Evolutionary conservation across 2,888 invertebrate genomes (phyloP), one percentile per base, ranked within the genome.

Genomic region (Diabrotica balteata): DNA sequence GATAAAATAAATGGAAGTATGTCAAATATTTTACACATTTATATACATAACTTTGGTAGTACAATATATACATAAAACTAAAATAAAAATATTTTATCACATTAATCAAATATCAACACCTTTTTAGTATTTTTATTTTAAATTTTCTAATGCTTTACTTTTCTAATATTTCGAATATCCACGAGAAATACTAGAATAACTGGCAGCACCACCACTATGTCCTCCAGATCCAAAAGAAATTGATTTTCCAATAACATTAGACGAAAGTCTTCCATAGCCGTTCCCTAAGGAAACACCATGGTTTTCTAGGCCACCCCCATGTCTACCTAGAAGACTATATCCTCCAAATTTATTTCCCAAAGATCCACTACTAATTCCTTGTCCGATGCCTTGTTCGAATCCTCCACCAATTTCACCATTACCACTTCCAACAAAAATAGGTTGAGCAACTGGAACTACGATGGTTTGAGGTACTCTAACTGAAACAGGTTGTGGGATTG

Each of bases 381-480:
- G 59, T 50, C 67, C 71, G 51, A 57, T 32, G 32, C 68, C 72
- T 44, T 22, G 45, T 45, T 64, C 71, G 11, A 59, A 63, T 52
- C 63, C 71, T 49, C 50, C 63, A n/a, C 65, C 69, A 47, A 32
- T 51, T 63, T 65, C 69, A 47, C 70, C 73, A 17, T 43, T 68
- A 42, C 71, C 74, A n/a, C 74, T 72, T 10, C 73, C 73, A 44
- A 77, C 70, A 22, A 52, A 68, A n/a, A 76, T 67, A 10, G 72
- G 70, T 71, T 76, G 75, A 7, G 77, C 74, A n/a, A 75, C 76
- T 46, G 76, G 75, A 9, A 76, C 74, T 10, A 76, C 76, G 22
- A 75, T 67, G 52, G 73, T 77, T 62, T 76, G 76, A 51, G 77
- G 77, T 68, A 82, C 78, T 70, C 79, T 75, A 54, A 79, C 81